Base-by-base conservation (phyloP, 2,113 vertebrate species). In the Callithrix jacchus region DNA sequence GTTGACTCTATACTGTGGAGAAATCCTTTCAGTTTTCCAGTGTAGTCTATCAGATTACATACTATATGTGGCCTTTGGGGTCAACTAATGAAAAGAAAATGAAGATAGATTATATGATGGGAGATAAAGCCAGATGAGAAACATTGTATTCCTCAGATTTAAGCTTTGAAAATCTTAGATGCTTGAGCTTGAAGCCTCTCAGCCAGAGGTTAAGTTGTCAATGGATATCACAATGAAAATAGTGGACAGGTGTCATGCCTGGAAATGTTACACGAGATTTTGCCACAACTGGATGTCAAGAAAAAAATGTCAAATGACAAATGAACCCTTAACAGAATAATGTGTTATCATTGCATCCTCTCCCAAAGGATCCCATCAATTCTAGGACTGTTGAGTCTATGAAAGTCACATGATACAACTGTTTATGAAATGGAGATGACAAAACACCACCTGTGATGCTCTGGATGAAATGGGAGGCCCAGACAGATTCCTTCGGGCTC, bases 271-370 rank as follows among this genome's bases (percentile, higher is more conserved):
- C 82, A 25, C 74, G 89, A 96, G 88, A 87, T 91, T 27, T 95
- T 94, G 76, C n/a, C 68, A 84, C 7, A 77, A 76, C 71, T 32
- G 21, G 27, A 74, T 93, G 93, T 95, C 79, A 88, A 91, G 82
- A 91, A 86, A 86, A 90, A 93, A 95, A 83, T 77, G 42, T 91
- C 66, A 87, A 91, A 91, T 85, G 85, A 91, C 54, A 95, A 93
- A 93, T 30, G 54, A 70, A 6, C 82, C 66, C 64, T 64, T 80
- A 80, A 45, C 1, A 37, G 61, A 94, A 90, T 84, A 93, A 86
- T 35, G 5, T 87, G 45, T 68, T 1, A 7, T 90, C 93, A 87
- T 91, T 91, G 95, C 0, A 1, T 88, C 82, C 68, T 73, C 66
- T n/a, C 45, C 58, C 58, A 52, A 85, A 95, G 77, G 45, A 52